Conservation (phyloP, 1,140 invertebrate genomes). For the Papilio dardanus region DNA sequence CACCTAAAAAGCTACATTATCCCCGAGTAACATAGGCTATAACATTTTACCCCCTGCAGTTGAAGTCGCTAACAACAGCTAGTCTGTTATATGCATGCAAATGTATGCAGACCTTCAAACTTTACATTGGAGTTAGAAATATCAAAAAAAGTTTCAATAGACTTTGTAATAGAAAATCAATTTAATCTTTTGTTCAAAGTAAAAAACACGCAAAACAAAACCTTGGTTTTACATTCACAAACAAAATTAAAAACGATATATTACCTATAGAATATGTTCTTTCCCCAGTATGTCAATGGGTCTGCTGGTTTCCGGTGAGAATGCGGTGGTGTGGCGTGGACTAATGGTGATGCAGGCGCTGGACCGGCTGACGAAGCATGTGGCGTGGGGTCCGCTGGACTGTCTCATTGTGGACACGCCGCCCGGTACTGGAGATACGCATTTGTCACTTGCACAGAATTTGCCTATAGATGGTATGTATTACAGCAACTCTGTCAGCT, state of each 20-base stretch:
- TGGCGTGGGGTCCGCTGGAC: slow-evolving; percentile 91
- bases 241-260: too few species aligned
- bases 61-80: too few species aligned
- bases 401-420: slow-evolving; percentile 94
- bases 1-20: too few species aligned
- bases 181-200: neutral
- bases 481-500: too few species aligned
- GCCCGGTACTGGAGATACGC: slow-evolving; percentile 95
- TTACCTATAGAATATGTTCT: too few species aligned
- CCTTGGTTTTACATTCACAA: too few species aligned
- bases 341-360: slow-evolving; percentile 97
- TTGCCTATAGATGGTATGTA: slow-evolving; percentile 88
- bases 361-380: slow-evolving; percentile 91
- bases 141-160: neutral
- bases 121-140: neutral
- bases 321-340: slow-evolving; percentile 94
- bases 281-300: slow-evolving; percentile 94
- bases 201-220: too few species aligned
- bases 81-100: neutral
- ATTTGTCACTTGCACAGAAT: slow-evolving; percentile 94
- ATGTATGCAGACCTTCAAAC: slow-evolving; percentile 14
- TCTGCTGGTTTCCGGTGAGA: slow-evolving; percentile 90
- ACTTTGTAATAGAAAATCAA: neutral
- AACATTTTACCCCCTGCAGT: too few species aligned
- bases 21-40: too few species aligned